Evolutionary conservation across 2,113 vertebrate species (phyloP), one percentile per base, ranked within the genome.

Genomic region (Passer domesticus): DNA sequence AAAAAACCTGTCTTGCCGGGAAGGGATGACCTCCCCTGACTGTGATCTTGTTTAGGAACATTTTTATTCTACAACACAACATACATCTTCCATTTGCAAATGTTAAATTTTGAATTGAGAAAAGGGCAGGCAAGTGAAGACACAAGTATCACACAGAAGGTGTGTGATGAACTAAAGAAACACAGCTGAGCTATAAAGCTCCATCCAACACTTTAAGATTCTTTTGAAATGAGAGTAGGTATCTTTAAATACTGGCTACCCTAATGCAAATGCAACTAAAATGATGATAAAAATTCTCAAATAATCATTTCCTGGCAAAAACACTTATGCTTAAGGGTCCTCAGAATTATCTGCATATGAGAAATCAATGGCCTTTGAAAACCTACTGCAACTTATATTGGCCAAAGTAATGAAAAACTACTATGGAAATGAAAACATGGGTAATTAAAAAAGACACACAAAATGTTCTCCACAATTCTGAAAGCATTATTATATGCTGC

Each of bases 271-370:
- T 75, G n/a, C 27, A 81, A 72, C 41, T 77, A 15, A 80, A 93
- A 9, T 75, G 87, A 89, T 27, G 25, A 81, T 37, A 76, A 83
- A 94, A 95, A 79, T 44, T 70, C 44, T 75, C 84, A 86, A 92
- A 92, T 90, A 92, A 90, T 78, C 4, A 87, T 90, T 86, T 92
- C 58, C 76, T 93, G 75, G 75, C 55, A 92, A 92, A 95, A 73
- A 25, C 10, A 33, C 49, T 55, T 44, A 39, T 2, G 21, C 39
- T 77, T 88, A 85, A 22, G 5, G 59, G 60, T 83, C 50, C 83
- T 55, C 52, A 90, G 75, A 95, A 75, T 76, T 83, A 88, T 39
- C 75, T 43, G 52, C 64, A 72, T 14, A 46, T 62, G 37, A 78
- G 68, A 86, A 86, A 93, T 55, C 52, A 33, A n/a, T 2, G 16